These are phyloP conservation scores for Drosophila cyrtoloma DNA, from an alignment of 2,888 invertebrate genomes.

Conservation along the genomic window DNA sequence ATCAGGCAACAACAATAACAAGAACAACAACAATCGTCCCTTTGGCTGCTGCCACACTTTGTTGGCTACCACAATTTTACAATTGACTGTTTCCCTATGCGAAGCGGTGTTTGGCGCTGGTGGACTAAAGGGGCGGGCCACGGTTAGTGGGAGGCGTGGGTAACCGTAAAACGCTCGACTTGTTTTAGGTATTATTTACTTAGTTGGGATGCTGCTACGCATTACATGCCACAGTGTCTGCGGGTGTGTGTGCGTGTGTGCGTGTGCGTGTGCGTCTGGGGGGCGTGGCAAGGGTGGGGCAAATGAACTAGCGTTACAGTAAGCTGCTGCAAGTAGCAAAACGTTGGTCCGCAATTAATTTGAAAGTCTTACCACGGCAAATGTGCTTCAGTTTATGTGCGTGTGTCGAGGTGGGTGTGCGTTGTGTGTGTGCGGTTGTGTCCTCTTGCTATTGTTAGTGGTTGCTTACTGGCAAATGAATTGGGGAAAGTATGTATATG, in stretches of 20 bases:
- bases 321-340: slow-evolving; percentile 73
- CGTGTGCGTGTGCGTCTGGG: slow-evolving; percentile 4
- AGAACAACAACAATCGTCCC: not conserved
- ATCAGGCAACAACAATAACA: slow-evolving; percentile 18
- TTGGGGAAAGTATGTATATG: slow-evolving; percentile 2
- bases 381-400: slow-evolving; percentile 15
- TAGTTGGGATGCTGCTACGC: slow-evolving; percentile 62
- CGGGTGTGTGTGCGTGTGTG: slow-evolving; percentile 28
- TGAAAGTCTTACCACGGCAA: slow-evolving; percentile 53
- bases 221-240: slow-evolving; percentile 29
- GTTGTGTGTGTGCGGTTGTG: slow-evolving; percentile 1
- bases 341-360: slow-evolving; percentile 74
- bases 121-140: not conserved
- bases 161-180: slow-evolving; percentile 75
- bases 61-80: slow-evolving; percentile 75
- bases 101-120: not conserved
- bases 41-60: slow-evolving; percentile 43
- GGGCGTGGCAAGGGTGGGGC: slow-evolving; percentile 54
- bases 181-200: slow-evolving; percentile 80
- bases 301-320: slow-evolving; percentile 70
- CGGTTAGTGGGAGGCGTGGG: slow-evolving; percentile 2
- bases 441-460: slow-evolving; percentile 11
- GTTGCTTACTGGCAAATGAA: slow-evolving; percentile 15
- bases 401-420: not conserved
- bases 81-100: slow-evolving; percentile 69